These are phyloP conservation scores for Siniperca undulata DNA, from an alignment of 2,797 vertebrate genomes.

Conservation along the genomic window DNA sequence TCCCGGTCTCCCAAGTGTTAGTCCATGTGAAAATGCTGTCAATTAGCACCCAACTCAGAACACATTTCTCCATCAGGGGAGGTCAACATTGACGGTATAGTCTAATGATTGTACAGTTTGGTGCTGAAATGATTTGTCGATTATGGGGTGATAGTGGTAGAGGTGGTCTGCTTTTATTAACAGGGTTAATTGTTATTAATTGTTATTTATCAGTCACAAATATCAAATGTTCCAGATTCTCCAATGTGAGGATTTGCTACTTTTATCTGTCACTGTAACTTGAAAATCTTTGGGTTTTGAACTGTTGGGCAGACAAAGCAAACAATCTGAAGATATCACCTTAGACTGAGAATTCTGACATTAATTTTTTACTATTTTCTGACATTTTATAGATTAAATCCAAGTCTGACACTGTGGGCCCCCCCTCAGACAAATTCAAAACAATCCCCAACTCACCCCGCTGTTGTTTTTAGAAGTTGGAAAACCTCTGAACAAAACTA, in stretches of 20 bases:
- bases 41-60: slow-evolving; percentile 17
- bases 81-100: not conserved
- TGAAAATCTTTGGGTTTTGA: not conserved
- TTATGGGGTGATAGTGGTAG: not conserved
- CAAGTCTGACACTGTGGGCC: not conserved
- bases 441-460: too few relatives aligned
- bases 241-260: not conserved
- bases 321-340: not conserved
- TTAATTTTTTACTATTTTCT: not conserved
- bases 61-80: not conserved
- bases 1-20: slow-evolving; percentile 1
- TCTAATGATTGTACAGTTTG: not conserved
- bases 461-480: too few relatives aligned
- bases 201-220: not conserved
- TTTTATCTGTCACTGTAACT: too few relatives aligned
- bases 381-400: not conserved
- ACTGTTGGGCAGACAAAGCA: not conserved
- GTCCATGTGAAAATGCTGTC: slow-evolving; percentile 12
- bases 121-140: not conserved
- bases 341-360: not conserved
- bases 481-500: too few relatives aligned
- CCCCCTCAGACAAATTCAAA: too few relatives aligned
- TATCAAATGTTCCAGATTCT: not conserved
- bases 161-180: not conserved
- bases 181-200: not conserved